Evolutionary conservation across 2,797 vertebrate genomes (phyloP).

Genomic region (Sarcophilus harrisii): DNA sequence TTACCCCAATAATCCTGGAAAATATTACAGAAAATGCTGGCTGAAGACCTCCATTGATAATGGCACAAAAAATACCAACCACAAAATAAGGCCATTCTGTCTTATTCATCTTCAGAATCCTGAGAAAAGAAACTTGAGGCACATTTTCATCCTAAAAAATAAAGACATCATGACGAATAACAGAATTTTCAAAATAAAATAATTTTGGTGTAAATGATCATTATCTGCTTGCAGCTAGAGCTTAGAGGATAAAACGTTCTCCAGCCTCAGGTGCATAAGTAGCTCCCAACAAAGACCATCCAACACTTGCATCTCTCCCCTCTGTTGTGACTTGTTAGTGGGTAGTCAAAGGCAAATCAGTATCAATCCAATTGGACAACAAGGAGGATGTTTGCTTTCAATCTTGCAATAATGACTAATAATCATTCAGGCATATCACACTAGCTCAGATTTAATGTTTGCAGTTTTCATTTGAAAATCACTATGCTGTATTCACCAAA

Average conservation of each 20-base stretch:
- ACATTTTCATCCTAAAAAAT: slow-evolving; percentile 87
- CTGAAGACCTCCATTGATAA: slow-evolving; percentile 92
- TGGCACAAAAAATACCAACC: slow-evolving; percentile 88
- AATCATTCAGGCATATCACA: neutral
- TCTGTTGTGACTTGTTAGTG: neutral
- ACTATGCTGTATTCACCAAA: neutral
- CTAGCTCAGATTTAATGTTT: neutral
- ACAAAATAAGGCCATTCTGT: slow-evolving; percentile 94
- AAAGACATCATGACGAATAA: slow-evolving; percentile 13
- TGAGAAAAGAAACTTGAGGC: slow-evolving; percentile 89
- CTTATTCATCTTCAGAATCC: slow-evolving; percentile 90
- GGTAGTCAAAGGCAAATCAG: neutral
- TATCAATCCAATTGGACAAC: neutral
- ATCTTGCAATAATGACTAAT: neutral
- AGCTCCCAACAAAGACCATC: neutral
- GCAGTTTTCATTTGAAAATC: neutral
- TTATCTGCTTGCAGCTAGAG: neutral
- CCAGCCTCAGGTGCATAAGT: neutral
- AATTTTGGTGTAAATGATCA: neutral
- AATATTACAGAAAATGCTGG: slow-evolving; percentile 94
- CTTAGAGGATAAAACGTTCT: neutral
- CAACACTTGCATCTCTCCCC: neutral
- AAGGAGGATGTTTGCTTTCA: neutral
- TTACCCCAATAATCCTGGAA: slow-evolving; percentile 94
- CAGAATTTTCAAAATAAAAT: neutral